phyloP scores from a whole-genome alignment of 1,140 invertebrate genomes.

The Trichonephila clavata region DNA sequence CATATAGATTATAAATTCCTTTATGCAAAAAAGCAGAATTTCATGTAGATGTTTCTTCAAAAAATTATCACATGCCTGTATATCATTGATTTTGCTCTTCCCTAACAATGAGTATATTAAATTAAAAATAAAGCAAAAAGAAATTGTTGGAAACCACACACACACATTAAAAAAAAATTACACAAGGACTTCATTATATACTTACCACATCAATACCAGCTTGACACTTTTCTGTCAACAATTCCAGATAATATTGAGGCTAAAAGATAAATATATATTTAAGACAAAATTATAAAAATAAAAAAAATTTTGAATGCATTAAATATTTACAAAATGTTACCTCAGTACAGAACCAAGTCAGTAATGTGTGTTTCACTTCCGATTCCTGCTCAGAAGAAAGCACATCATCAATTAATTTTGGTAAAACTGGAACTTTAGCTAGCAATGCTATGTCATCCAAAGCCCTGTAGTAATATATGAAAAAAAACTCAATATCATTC shows the following conservation, averaged over 20 bases:
- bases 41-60: no score
- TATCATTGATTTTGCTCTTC: no score
- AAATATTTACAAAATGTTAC: conserved; percentile 28
- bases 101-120: no score
- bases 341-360: conserved; percentile 72
- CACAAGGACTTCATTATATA: background rate
- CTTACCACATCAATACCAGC: conserved; percentile 17
- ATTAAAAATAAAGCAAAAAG: no score
- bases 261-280: background rate
- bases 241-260: conserved; percentile 45
- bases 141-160: no score
- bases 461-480: conserved; percentile 84
- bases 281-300: background rate
- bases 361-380: conserved; percentile 80
- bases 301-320: background rate
- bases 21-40: no score
- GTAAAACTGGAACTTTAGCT: conserved; percentile 90
- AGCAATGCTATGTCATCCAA: conserved; percentile 88
- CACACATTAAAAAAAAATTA: no score
- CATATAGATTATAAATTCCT: no score
- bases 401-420: conserved; percentile 85
- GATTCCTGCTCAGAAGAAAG: conserved; percentile 78
- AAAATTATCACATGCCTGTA: no score
- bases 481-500: background rate
- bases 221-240: conserved; percentile 54